phyloP scores from a whole-genome alignment of 1,140 invertebrate genomes.

The Drosophila nebulosa region DNA sequence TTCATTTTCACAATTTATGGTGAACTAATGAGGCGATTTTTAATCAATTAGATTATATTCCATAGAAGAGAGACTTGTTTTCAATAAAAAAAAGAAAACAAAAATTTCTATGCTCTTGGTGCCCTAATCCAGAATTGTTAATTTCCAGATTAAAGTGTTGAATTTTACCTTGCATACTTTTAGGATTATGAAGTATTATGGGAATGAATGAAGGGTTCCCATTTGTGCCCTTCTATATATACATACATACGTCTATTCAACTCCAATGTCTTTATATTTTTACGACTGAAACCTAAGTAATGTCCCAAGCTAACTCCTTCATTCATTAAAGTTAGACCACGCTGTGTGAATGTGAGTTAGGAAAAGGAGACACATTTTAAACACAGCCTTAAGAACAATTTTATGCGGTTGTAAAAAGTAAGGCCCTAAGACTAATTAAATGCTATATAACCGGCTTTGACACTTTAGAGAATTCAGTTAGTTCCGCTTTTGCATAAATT shows the following conservation, averaged over 20 bases:
- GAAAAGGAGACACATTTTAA: too few species aligned
- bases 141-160: too few species aligned
- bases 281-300: not conserved
- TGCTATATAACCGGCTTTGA: not conserved
- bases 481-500: constrained; percentile 58
- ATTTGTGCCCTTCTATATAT: not conserved
- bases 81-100: too few species aligned
- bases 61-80: not conserved
- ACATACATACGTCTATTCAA: too few species aligned
- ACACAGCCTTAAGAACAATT: not conserved
- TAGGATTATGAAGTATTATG: constrained; percentile 20
- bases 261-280: not conserved
- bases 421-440: not conserved
- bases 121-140: not conserved
- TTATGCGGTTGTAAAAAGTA: not conserved
- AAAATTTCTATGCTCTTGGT: not conserved
- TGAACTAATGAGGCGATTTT: not conserved
- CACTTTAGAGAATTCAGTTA: not conserved
- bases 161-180: constrained; percentile 35
- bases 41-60: constrained; percentile 12
- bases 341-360: not conserved
- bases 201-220: not conserved
- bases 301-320: not conserved
- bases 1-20: not conserved
- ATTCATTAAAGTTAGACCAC: not conserved